These are phyloP conservation scores for Napeogenes sylphis DNA, from an alignment of 2,888 invertebrate genomes.

Conservation along the genomic window DNA sequence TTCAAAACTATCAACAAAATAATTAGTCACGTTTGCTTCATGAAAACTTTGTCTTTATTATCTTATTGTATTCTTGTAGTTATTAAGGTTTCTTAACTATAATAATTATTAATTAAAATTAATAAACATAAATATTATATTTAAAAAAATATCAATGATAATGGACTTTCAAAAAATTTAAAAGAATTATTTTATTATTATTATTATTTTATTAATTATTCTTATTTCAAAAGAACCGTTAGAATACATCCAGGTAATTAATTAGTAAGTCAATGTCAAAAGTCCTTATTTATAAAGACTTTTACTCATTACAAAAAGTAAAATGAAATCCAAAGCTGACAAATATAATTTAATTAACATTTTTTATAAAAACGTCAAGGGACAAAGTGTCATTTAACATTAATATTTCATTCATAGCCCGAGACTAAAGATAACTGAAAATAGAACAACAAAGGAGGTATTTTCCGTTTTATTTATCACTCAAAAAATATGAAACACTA, in stretches of 20 bases:
- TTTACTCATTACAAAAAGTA: background rate
- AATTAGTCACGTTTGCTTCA: too few species aligned
- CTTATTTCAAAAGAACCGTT: background rate
- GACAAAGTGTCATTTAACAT: conserved; percentile 13
- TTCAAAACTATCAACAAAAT: too few species aligned
- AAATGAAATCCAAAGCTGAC: conserved; percentile 1
- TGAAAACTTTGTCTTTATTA: too few species aligned
- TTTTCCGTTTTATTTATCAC: conserved; percentile 3
- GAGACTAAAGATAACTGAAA: conserved; percentile 2
- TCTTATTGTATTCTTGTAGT: too few species aligned
- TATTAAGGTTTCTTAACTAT: too few species aligned
- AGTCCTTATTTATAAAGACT: background rate
- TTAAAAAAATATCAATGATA: too few species aligned
- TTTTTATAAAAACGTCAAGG: conserved; percentile 14
- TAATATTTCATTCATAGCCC: conserved; percentile 15
- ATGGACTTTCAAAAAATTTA: too few species aligned
- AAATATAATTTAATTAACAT: conserved; percentile 18
- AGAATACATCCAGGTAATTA: background rate
- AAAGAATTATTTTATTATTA: too few species aligned
- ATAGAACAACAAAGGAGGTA: conserved; percentile 2
- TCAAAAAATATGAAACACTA: conserved; percentile 3
- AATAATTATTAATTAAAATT: too few species aligned
- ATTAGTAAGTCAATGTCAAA: background rate
- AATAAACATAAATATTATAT: too few species aligned
- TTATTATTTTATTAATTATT: too few species aligned